A percentile compares a stretch with the other conserved stretches of the same genome.
Conservation (phyloP, 2,888 invertebrate species). For the Agrochola lota region DNA sequence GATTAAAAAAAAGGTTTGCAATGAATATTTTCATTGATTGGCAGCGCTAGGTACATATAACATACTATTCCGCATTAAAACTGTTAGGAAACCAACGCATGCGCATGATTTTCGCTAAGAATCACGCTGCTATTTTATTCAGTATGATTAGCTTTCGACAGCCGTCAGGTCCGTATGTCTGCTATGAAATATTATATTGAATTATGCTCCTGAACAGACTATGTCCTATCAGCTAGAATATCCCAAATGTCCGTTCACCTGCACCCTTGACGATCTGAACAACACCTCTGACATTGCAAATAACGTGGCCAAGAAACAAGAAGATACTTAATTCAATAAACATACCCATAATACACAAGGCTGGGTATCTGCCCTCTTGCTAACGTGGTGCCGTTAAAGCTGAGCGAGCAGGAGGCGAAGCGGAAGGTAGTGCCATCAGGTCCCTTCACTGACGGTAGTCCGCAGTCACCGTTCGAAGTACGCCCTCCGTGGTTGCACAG, state of each 20-base stretch:
- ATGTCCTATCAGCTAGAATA: not conserved
- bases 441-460: conserved; percentile 96
- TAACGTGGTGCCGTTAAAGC: conserved; percentile 99
- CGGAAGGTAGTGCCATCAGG: conserved; percentile 98
- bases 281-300: not conserved
- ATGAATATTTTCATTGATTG: not conserved
- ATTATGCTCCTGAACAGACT: not conserved
- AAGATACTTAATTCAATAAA: not conserved
- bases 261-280: too few species aligned
- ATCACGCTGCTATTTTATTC: too few species aligned
- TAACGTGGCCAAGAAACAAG: not conserved
- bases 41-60: not conserved
- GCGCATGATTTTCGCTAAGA: too few species aligned
- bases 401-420: conserved; percentile 97
- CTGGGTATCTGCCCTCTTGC: conserved; percentile 98
- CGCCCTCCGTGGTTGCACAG: conserved; percentile 97
- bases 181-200: not conserved
- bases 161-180: too few species aligned
- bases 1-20: not conserved
- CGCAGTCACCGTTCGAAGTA: conserved; percentile 98
- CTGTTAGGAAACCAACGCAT: too few species aligned
- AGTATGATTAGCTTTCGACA: too few species aligned
- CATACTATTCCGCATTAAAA: too few species aligned
- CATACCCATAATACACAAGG: conserved; percentile 96
- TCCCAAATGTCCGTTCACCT: not conserved